Evolutionary conservation across 2,888 invertebrate genomes (phyloP).

Genomic region (Timandra comae): DNA sequence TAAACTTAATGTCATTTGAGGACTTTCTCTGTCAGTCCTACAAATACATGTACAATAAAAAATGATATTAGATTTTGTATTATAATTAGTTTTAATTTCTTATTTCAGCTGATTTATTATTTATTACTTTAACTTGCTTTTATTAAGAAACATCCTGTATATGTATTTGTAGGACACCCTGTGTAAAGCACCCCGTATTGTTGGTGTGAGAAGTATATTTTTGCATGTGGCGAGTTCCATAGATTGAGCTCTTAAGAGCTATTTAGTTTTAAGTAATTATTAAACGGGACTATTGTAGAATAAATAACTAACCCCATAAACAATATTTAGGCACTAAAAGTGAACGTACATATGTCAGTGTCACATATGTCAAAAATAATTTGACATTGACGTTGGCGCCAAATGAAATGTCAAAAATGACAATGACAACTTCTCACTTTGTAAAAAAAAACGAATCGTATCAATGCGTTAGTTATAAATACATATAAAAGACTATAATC

Average conservation of each 20-base stretch:
- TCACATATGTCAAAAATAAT: no score
- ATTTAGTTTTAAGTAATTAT: slow-evolving; percentile 7
- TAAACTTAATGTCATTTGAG: slow-evolving; percentile 29
- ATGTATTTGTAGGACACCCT: slow-evolving; percentile 30
- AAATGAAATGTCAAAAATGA: neutral
- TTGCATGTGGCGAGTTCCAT: slow-evolving; percentile 16
- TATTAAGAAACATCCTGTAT: slow-evolving; percentile 22
- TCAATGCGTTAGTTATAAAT: no score
- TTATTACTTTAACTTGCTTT: no score
- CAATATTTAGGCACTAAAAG: neutral
- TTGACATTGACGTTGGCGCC: no score
- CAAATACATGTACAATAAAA: slow-evolving; percentile 21
- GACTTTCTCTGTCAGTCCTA: slow-evolving; percentile 36
- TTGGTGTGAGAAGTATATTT: slow-evolving; percentile 15
- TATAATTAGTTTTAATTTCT: no score
- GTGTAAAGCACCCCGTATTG: slow-evolving; percentile 41
- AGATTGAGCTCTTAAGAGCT: slow-evolving; percentile 8
- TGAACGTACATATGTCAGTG: neutral
- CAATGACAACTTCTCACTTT: no score
- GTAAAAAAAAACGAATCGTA: neutral
- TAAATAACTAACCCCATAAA: neutral
- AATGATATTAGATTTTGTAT: no score
- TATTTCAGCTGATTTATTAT: no score
- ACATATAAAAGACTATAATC: no score
- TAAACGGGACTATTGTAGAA: slow-evolving; percentile 3